A percentile compares a stretch with the other conserved stretches of the same genome.
These are phyloP conservation scores for Chinchilla lanigera DNA, from an alignment of 2,113 vertebrate species.

Conservation along the genomic window DNA sequence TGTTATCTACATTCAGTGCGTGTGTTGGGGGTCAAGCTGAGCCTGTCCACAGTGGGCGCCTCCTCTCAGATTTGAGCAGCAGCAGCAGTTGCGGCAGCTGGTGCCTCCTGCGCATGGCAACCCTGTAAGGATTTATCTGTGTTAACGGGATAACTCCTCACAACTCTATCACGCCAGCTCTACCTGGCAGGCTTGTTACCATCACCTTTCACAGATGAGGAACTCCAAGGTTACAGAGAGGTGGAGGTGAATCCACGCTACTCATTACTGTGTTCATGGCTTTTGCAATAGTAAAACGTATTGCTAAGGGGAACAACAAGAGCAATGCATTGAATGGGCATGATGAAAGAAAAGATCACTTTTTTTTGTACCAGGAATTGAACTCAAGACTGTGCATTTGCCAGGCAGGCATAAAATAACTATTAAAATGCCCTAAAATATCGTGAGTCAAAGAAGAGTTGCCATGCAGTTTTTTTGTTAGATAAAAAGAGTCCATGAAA, in stretches of 20 bases:
- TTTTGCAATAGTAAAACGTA: background rate
- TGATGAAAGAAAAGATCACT: background rate
- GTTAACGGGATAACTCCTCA: background rate
- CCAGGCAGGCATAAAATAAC: background rate
- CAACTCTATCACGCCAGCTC: background rate
- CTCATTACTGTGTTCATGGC: background rate
- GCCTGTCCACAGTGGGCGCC: fast-evolving
- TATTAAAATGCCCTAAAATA: background rate
- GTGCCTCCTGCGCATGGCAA: background rate
- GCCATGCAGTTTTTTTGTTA: background rate
- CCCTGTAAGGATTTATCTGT: background rate
- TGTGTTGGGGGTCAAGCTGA: too few species aligned
- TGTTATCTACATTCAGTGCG: background rate
- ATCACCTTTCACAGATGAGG: background rate
- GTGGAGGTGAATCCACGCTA: background rate
- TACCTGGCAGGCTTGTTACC: background rate
- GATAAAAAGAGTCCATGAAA: background rate
- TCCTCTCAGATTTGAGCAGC: background rate
- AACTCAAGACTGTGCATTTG: too few species aligned
- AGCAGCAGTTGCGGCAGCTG: background rate
- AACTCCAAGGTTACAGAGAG: background rate
- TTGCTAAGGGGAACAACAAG: background rate
- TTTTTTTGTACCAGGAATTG: too few species aligned
- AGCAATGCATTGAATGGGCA: fast-evolving
- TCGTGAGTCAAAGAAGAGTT: background rate